Evolutionary conservation across 2,797 vertebrate species (phyloP).

Genomic region (Gastrophryne carolinensis): DNA sequence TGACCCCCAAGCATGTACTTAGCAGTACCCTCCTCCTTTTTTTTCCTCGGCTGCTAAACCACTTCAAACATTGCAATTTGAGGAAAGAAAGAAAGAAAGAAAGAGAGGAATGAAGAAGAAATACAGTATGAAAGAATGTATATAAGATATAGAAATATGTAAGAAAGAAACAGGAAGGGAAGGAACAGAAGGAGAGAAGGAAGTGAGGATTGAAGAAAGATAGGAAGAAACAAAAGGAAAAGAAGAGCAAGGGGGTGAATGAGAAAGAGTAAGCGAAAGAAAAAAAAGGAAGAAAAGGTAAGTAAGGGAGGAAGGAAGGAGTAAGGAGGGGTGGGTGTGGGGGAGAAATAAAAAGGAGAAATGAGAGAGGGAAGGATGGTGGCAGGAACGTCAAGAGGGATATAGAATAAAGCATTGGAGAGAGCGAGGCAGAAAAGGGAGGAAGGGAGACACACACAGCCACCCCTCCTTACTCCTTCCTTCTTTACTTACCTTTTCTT

Average conservation of each 20-base stretch:
- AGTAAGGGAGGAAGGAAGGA: constrained; percentile 67
- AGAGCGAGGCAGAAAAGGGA: no score
- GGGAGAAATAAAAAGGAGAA: neutral
- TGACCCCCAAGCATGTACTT: no score
- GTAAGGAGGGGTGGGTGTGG: constrained; percentile 43
- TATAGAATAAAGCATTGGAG: no score
- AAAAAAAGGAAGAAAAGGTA: constrained; percentile 27
- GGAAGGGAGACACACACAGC: neutral
- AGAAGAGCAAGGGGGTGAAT: neutral
- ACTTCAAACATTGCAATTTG: neutral
- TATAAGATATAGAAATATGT: no score
- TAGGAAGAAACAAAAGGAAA: constrained; percentile 44
- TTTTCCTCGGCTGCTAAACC: no score
- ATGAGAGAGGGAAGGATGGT: neutral
- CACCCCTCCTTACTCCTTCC: no score
- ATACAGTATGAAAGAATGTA: neutral
- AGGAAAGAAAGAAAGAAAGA: neutral
- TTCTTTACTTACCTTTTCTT: no score
- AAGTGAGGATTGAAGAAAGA: constrained; percentile 51
- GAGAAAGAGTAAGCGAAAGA: neutral
- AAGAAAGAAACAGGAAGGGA: neutral
- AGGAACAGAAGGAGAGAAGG: neutral
- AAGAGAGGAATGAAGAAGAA: neutral
- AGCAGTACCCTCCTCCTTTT: no score
- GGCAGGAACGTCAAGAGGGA: neutral